phyloP scores from a whole-genome alignment of 2,888 invertebrate genomes.

The Trisateles emortualis region DNA sequence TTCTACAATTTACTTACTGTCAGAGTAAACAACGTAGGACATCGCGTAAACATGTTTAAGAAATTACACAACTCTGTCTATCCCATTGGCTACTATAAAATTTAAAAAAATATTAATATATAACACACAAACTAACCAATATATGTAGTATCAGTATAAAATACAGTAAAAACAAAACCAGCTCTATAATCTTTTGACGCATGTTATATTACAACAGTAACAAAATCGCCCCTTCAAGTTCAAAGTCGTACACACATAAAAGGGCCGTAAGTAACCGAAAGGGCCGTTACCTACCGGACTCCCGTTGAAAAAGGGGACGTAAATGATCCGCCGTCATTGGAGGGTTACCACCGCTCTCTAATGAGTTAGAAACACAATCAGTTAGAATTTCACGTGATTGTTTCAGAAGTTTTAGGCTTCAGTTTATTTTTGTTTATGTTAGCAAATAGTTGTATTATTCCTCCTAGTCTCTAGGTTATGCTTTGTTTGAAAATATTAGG shows the following conservation, averaged over 20 bases:
- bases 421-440: conserved; percentile 22
- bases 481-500: too few species aligned
- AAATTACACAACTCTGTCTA: too few species aligned
- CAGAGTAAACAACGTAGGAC: too few species aligned
- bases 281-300: conserved; percentile 3
- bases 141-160: too few species aligned
- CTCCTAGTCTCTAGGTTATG: too few species aligned
- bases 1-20: too few species aligned
- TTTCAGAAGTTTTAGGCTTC: conserved; percentile 37
- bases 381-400: conserved; percentile 52
- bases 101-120: too few species aligned
- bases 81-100: too few species aligned
- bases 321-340: conserved; percentile 10
- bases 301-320: conserved; percentile 11
- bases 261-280: conserved; percentile 1
- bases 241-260: conserved; percentile 6
- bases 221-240: conserved; percentile 7
- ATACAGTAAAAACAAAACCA: too few species aligned
- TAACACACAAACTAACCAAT: too few species aligned
- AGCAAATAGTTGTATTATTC: conserved; percentile 6
- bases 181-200: neutral
- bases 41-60: too few species aligned
- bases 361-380: conserved; percentile 61
- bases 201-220: neutral
- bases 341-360: conserved; percentile 36